phyloP scores from a whole-genome alignment of 2,888 invertebrate species.

The Macroteleia sp. region DNA sequence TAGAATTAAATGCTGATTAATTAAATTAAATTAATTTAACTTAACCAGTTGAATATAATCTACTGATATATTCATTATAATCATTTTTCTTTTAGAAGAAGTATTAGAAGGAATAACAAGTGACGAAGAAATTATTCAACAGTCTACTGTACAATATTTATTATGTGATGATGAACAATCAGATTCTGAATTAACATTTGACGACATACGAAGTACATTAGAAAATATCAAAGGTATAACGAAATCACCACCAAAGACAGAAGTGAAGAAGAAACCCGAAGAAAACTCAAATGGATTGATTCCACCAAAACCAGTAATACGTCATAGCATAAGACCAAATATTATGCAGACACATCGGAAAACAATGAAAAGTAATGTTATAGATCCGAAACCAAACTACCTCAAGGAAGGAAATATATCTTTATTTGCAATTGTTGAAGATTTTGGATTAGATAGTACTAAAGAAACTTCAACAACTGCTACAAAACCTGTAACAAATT shows the following conservation, averaged over 20 bases:
- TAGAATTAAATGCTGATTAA: too few relatives aligned
- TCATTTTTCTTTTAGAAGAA: too few relatives aligned
- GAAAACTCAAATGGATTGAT: slow-evolving; percentile 47
- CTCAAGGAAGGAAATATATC: slow-evolving; percentile 32
- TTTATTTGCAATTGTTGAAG: slow-evolving; percentile 7
- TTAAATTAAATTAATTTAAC: too few relatives aligned
- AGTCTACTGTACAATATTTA: slow-evolving; percentile 80
- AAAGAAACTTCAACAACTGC: too few relatives aligned
- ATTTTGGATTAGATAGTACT: too few relatives aligned
- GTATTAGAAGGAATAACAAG: too few relatives aligned
- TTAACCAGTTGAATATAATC: too few relatives aligned
- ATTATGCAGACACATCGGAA: slow-evolving; percentile 56
- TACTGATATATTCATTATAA: too few relatives aligned
- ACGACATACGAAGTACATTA: slow-evolving; percentile 77
- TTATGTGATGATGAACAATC: slow-evolving; percentile 76
- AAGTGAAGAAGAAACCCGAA: slow-evolving; percentile 24
- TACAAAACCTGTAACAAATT: slow-evolving; percentile 43
- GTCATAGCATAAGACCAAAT: slow-evolving; percentile 43
- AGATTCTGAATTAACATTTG: slow-evolving; percentile 80
- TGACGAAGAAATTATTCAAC: slow-evolving; percentile 75
- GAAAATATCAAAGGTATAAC: slow-evolving; percentile 27
- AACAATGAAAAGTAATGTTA: slow-evolving; percentile 13
- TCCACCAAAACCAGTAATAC: slow-evolving; percentile 31
- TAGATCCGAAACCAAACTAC: slow-evolving; percentile 27
- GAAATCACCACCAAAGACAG: slow-evolving; percentile 25